A percentile compares a stretch with the other conserved stretches of the same genome.
phyloP scores from a whole-genome alignment of 1,140 invertebrate genomes.

The Venustaconcha ellipsiformis region DNA sequence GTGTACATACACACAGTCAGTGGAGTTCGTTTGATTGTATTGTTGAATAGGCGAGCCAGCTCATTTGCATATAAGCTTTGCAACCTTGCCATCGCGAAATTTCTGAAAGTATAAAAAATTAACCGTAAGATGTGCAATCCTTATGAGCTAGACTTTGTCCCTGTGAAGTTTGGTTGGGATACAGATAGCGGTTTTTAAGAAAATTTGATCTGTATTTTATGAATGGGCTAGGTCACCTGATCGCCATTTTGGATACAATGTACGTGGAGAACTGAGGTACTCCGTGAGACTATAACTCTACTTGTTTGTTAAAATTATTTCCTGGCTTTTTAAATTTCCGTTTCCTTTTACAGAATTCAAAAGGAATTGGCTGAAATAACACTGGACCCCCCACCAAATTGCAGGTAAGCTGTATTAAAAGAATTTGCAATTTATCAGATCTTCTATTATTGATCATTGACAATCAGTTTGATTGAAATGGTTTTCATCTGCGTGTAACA shows the following conservation, averaged over 20 bases:
- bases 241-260: neutral
- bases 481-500: too few relatives aligned
- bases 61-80: constrained; percentile 40
- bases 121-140: constrained; percentile 4
- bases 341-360: constrained; percentile 80
- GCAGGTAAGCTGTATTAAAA: constrained; percentile 73
- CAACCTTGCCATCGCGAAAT: constrained; percentile 4
- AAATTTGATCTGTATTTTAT: constrained; percentile 3
- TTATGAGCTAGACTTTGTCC: neutral
- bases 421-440: too few relatives aligned
- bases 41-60: constrained; percentile 18
- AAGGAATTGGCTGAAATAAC: constrained; percentile 98
- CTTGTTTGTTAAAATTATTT: neutral
- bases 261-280: neutral
- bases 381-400: constrained; percentile 96
- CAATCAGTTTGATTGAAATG: too few relatives aligned
- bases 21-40: neutral
- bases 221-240: neutral
- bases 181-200: neutral
- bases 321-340: neutral
- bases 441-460: too few relatives aligned
- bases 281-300: neutral
- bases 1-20: neutral
- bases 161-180: constrained; percentile 1
- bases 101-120: neutral